Evolutionary conservation across 1,140 invertebrate genomes (phyloP).

Genomic region (Nixonia krombeini): DNA sequence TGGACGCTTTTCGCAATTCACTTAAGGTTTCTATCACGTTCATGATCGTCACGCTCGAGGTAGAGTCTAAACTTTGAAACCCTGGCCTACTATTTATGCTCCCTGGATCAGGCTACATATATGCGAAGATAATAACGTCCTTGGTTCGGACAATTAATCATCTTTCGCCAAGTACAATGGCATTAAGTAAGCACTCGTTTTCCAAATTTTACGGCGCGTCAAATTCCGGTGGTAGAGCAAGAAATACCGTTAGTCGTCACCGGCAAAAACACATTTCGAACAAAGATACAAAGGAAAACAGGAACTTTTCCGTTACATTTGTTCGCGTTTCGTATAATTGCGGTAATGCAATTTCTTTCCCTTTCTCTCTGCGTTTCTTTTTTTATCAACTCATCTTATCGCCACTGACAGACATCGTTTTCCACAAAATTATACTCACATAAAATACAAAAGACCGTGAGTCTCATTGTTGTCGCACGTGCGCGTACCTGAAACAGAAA

Average conservation of each 20-base stretch:
- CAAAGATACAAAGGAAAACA: no score
- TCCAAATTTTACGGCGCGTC: constrained; percentile 3
- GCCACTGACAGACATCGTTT: no score
- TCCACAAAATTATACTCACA: constrained; percentile 54
- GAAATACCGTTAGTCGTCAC: no score
- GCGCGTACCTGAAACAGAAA: constrained; percentile 49
- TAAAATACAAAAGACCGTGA: constrained; percentile 53
- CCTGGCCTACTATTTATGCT: constrained; percentile 21
- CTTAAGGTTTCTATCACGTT: constrained; percentile 30
- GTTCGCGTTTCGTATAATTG: no score
- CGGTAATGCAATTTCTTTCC: no score
- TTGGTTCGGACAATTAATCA: constrained; percentile 34
- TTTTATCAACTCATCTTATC: no score
- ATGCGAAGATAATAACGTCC: constrained; percentile 16
- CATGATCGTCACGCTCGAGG: constrained; percentile 36
- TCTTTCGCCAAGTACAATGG: constrained; percentile 15
- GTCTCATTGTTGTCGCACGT: constrained; percentile 56
- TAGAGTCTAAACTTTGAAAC: constrained; percentile 19
- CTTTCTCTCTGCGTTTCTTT: no score
- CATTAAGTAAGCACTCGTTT: constrained; percentile 2
- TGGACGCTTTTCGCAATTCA: background rate
- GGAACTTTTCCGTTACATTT: no score
- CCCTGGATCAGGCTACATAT: background rate
- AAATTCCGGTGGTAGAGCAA: constrained; percentile 1
- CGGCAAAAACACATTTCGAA: no score